phyloP scores from a whole-genome alignment of 2,113 vertebrate genomes.

The Halcyon senegalensis region DNA sequence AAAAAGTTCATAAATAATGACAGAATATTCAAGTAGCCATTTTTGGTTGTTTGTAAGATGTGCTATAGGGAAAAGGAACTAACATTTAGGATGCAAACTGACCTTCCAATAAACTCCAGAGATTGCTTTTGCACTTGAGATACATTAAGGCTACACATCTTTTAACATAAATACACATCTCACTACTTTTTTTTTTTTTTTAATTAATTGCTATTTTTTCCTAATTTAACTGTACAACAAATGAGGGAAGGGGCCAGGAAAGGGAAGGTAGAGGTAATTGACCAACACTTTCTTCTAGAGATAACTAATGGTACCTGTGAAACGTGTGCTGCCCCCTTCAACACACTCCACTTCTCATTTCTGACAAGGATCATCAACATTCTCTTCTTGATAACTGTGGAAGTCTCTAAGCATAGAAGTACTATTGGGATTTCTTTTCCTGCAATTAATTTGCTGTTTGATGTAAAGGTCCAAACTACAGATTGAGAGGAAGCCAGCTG shows the following conservation, averaged over 20 bases:
- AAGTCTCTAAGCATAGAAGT: conserved; percentile 46
- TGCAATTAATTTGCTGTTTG: conserved; percentile 78
- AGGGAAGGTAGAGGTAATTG: neutral
- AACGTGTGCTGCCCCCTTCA: neutral
- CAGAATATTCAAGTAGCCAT: neutral
- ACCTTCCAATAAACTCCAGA: neutral
- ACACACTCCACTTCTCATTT: conserved; percentile 1
- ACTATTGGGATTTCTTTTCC: conserved; percentile 60
- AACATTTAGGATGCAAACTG: neutral
- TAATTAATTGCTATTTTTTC: neutral
- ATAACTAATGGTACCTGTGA: conserved; percentile 26
- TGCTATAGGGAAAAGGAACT: neutral
- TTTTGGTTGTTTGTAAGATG: neutral
- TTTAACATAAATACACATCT: neutral
- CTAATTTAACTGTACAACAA: neutral
- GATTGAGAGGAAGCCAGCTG: conserved; percentile 76
- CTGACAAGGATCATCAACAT: conserved; percentile 47
- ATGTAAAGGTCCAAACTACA: conserved; percentile 72
- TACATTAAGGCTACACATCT: neutral
- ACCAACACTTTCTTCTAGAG: neutral
- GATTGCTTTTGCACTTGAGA: neutral
- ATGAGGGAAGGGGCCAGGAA: neutral
- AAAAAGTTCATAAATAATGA: neutral
- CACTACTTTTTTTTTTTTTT: neutral
- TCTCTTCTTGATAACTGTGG: conserved; percentile 58